These are phyloP conservation scores for Nasonia vitripennis DNA, from an alignment of 1,140 invertebrate genomes.

Conservation along the genomic window DNA sequence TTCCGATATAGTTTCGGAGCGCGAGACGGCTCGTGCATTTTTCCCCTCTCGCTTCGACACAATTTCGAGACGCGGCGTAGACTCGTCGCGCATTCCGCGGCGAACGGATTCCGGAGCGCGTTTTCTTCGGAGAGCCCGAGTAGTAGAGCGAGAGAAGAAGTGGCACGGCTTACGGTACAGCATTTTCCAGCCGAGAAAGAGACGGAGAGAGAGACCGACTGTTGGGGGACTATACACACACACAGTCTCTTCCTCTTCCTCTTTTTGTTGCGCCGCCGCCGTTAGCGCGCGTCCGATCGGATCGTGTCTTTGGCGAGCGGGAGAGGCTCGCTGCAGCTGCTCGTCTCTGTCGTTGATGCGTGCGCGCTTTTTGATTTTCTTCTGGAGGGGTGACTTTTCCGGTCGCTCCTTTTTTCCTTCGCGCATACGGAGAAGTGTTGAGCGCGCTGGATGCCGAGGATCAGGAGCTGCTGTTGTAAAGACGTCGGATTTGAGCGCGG, in stretches of 20 bases:
- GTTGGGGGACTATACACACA: background rate
- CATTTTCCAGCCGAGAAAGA: slow-evolving; percentile 62
- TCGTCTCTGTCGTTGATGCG: background rate
- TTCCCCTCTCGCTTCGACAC: slow-evolving; percentile 28
- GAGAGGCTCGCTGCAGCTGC: background rate
- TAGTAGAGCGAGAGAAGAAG: slow-evolving; percentile 53
- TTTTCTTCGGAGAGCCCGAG: slow-evolving; percentile 61
- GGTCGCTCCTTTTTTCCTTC: no score
- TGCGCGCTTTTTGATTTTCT: background rate
- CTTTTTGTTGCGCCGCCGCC: slow-evolving; percentile 10
- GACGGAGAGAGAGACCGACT: background rate
- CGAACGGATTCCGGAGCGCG: slow-evolving; percentile 65
- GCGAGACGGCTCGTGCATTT: slow-evolving; percentile 3
- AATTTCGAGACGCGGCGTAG: slow-evolving; percentile 26
- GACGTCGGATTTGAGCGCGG: no score
- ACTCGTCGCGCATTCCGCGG: slow-evolving; percentile 53
- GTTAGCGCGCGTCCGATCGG: background rate
- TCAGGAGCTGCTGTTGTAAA: no score
- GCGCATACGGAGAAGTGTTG: no score
- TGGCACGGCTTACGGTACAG: slow-evolving; percentile 70
- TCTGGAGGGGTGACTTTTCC: no score
- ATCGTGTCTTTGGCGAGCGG: background rate
- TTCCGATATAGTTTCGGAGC: slow-evolving; percentile 10
- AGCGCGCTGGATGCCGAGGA: no score
- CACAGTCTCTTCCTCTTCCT: slow-evolving; percentile 27